A percentile compares a stretch with the other conserved stretches of the same genome.
These are phyloP conservation scores for Lordiphosa andalusiaca DNA, from an alignment of 2,888 invertebrate genomes.

Conservation along the genomic window DNA sequence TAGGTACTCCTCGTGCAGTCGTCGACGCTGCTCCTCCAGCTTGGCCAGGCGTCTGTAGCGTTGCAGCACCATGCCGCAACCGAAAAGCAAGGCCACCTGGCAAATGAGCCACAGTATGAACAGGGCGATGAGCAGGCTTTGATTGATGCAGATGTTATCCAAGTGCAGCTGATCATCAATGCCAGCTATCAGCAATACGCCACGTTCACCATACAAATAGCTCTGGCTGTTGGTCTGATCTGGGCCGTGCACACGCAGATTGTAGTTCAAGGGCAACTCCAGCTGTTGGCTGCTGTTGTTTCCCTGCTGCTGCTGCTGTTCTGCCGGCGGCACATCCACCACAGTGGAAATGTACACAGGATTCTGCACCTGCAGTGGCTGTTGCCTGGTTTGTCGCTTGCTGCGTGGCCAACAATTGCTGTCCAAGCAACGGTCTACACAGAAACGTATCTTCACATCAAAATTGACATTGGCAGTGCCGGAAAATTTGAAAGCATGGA, in stretches of 20 bases:
- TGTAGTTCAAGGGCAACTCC: slow-evolving; percentile 81
- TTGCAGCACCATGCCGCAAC: slow-evolving; percentile 82
- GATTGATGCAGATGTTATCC: slow-evolving; percentile 82
- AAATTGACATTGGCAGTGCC: slow-evolving; percentile 91
- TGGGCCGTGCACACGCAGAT: slow-evolving; percentile 83
- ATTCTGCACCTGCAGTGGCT: slow-evolving; percentile 66
- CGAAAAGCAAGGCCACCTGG: slow-evolving; percentile 82
- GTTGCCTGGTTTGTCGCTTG: slow-evolving; percentile 35
- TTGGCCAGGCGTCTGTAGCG: slow-evolving; percentile 82
- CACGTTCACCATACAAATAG: slow-evolving; percentile 83
- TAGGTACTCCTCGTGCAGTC: slow-evolving; percentile 84
- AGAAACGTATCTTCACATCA: slow-evolving; percentile 90
- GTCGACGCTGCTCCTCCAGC: slow-evolving; percentile 80
- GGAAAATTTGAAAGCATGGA: slow-evolving; percentile 93
- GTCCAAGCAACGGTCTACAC: slow-evolving; percentile 84
- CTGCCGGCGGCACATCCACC: slow-evolving; percentile 65
- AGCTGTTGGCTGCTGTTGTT: slow-evolving; percentile 24
- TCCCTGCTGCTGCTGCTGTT: slow-evolving; percentile 10
- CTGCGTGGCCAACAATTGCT: slow-evolving; percentile 81
- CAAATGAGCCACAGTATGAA: slow-evolving; percentile 83
- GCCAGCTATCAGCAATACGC: slow-evolving; percentile 82
- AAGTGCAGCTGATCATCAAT: slow-evolving; percentile 79
- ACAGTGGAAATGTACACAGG: slow-evolving; percentile 78
- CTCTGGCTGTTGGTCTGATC: slow-evolving; percentile 81
- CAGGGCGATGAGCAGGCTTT: slow-evolving; percentile 84